Evolutionary conservation across 2,113 vertebrate species (phyloP).

Genomic region (Danionella cerebrum): DNA sequence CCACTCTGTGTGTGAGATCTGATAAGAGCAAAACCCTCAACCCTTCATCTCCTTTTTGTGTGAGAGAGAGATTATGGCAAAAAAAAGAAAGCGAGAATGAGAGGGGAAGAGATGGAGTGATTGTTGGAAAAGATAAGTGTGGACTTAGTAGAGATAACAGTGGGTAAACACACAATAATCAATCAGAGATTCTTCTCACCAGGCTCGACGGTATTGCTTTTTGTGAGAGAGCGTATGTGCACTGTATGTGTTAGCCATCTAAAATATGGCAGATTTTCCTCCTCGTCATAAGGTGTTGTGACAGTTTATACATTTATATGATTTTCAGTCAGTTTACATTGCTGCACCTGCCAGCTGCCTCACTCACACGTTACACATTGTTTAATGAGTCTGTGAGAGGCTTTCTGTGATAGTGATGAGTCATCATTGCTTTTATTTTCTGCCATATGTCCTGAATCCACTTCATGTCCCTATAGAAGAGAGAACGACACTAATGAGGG

Average conservation of each 20-base stretch:
- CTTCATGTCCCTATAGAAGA: background rate
- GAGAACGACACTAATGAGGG: constrained; percentile 26
- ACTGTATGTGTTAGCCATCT: background rate
- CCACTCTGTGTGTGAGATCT: constrained; percentile 1
- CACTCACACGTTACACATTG: background rate
- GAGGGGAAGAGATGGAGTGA: constrained; percentile 10
- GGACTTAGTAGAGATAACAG: constrained; percentile 22
- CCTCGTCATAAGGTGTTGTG: constrained; percentile 1
- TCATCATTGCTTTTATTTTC: constrained; percentile 1
- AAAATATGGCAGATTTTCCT: background rate
- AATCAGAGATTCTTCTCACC: background rate
- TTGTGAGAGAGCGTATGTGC: constrained; percentile 1
- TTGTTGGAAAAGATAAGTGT: constrained; percentile 11
- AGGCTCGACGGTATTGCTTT: background rate
- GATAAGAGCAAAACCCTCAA: constrained; percentile 25
- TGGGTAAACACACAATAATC: constrained; percentile 1
- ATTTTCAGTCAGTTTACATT: background rate
- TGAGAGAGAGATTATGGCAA: constrained; percentile 12
- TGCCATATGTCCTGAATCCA: background rate
- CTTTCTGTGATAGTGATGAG: background rate
- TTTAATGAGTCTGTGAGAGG: background rate
- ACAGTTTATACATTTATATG: background rate
- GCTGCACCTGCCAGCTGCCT: background rate
- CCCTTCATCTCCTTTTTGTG: constrained; percentile 8
- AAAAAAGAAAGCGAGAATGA: constrained; percentile 9